Conservation (phyloP, 2,113 vertebrate species). For the Neotoma lepida region DNA sequence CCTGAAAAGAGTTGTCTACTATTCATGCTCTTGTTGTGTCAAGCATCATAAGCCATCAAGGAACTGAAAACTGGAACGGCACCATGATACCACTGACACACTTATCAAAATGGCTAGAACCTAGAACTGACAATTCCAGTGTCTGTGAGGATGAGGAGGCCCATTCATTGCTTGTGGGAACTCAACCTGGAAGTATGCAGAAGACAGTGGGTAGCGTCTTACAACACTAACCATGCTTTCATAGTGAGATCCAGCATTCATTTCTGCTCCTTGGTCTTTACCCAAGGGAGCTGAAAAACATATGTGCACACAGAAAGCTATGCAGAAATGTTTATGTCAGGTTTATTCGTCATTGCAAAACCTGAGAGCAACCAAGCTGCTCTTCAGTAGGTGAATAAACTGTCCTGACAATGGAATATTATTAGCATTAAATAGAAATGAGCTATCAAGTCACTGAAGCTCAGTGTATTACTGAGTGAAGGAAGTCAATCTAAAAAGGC, state of each 20-base stretch:
- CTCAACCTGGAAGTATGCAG: not conserved
- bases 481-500: not conserved
- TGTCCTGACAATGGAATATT: not conserved
- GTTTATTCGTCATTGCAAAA: conserved; percentile 23
- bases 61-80: conserved; percentile 17
- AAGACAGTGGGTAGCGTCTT: not conserved
- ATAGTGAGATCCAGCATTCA: not conserved
- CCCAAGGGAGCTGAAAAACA: not conserved
- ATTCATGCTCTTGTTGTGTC: not conserved
- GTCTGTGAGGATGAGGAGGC: not conserved
- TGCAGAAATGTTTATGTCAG: not conserved
- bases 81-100: not conserved
- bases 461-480: not conserved
- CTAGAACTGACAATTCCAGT: not conserved
- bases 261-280: not conserved
- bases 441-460: not conserved
- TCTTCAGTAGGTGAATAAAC: not conserved
- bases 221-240: not conserved
- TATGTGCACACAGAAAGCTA: not conserved
- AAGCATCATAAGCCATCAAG: not conserved
- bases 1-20: not conserved
- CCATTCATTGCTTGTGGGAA: not conserved
- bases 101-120: not conserved
- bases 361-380: not conserved
- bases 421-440: not conserved